phyloP scores from a whole-genome alignment of 2,797 vertebrate species.

The Epinephelus awoara region DNA sequence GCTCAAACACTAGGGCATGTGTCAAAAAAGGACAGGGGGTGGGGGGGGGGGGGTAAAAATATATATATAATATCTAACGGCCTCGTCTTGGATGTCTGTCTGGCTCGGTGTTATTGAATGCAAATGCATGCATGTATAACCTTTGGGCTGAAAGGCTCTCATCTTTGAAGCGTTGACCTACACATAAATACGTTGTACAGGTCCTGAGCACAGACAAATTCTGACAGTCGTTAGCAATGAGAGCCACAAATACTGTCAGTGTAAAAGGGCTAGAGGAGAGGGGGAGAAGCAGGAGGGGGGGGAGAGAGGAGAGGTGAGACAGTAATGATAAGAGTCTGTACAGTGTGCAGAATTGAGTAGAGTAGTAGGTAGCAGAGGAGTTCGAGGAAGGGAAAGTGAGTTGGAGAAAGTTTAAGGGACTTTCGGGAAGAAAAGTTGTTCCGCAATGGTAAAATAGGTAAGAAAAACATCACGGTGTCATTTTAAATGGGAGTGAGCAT shows the following conservation, averaged over 20 bases:
- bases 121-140: conserved; percentile 89
- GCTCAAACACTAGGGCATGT: conserved; percentile 69
- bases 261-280: conserved; percentile 52
- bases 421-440: conserved; percentile 41
- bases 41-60: conserved; percentile 7
- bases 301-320: conserved; percentile 22
- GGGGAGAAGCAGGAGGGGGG: conserved; percentile 19
- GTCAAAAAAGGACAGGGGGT: conserved; percentile 65
- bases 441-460: conserved; percentile 1
- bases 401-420: conserved; percentile 46
- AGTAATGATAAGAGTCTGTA: conserved; percentile 51
- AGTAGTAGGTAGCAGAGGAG: conserved; percentile 24
- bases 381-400: conserved; percentile 24
- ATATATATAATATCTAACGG: conserved; percentile 59
- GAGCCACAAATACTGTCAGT: conserved; percentile 72
- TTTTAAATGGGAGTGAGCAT: conserved; percentile 35
- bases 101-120: conserved; percentile 76
- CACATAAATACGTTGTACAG: conserved; percentile 83
- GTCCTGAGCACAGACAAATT: conserved; percentile 84
- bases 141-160: conserved; percentile 87
- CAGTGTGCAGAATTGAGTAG: conserved; percentile 21
- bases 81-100: conserved; percentile 65
- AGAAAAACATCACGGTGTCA: conserved; percentile 22
- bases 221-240: conserved; percentile 84
- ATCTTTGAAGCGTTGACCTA: conserved; percentile 88